Evolutionary conservation across 2,113 vertebrate genomes (phyloP).

Genomic region (Eurypyga helias): DNA sequence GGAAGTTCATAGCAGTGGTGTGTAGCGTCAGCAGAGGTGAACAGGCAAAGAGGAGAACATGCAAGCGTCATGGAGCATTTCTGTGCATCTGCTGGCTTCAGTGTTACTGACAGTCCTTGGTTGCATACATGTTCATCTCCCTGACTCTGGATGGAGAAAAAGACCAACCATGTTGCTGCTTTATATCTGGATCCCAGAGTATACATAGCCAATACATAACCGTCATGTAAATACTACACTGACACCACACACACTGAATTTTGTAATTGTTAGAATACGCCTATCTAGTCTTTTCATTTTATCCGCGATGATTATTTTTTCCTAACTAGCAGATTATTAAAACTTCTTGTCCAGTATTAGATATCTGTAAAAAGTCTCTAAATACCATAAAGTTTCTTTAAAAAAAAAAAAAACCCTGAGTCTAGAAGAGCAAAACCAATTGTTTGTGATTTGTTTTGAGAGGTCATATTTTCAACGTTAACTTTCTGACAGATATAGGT

Average conservation of each 20-base stretch:
- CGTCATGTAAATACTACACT: background rate
- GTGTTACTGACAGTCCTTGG: background rate
- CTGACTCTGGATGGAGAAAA: background rate
- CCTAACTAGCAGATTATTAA: background rate
- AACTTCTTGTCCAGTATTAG: background rate
- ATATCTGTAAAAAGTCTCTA: background rate
- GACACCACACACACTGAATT: background rate
- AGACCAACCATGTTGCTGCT: background rate
- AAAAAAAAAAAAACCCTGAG: fast-evolving
- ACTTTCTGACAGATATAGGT: background rate
- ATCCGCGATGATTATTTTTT: background rate
- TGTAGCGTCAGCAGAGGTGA: background rate
- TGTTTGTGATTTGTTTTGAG: background rate
- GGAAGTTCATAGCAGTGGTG: background rate
- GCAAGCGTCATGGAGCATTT: background rate
- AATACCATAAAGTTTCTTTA: background rate
- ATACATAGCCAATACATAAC: background rate
- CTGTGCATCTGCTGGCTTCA: background rate
- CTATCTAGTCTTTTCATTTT: background rate
- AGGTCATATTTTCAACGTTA: background rate
- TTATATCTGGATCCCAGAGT: background rate
- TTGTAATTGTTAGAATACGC: background rate
- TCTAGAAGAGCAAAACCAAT: background rate
- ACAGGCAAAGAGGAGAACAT: background rate
- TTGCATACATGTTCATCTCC: background rate